Percentiles rank a stretch among this genome's conserved stretches.
Evolutionary conservation across 2,113 vertebrate species (phyloP).

Genomic region (Noturus placidus): DNA sequence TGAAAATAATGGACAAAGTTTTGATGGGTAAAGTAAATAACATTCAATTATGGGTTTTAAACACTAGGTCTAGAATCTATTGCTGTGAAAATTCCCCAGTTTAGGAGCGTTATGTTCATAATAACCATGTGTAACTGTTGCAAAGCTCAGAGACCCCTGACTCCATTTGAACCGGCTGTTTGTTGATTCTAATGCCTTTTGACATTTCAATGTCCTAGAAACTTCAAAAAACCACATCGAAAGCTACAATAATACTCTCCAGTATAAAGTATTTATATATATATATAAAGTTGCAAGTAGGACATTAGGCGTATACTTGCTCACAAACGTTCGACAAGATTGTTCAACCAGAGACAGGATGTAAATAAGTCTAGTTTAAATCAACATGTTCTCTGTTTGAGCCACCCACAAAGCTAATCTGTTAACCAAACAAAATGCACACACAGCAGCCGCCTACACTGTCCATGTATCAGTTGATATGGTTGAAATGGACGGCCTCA

Average conservation of each 20-base stretch:
- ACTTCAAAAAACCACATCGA: neutral
- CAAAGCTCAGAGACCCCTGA: neutral
- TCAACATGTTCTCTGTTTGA: slow-evolving; percentile 25
- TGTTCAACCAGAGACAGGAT: slow-evolving; percentile 33
- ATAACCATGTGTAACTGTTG: neutral
- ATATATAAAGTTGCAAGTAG: neutral
- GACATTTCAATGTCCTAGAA: neutral
- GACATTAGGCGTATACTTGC: neutral
- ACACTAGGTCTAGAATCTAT: neutral
- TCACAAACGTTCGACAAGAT: slow-evolving; percentile 25
- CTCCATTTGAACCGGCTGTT: neutral
- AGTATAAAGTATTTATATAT: too few species aligned
- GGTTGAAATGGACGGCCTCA: slow-evolving; percentile 36
- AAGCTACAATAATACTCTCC: neutral
- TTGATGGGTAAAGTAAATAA: neutral
- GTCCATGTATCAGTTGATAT: slow-evolving; percentile 32
- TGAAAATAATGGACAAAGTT: neutral
- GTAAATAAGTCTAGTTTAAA: slow-evolving; percentile 28
- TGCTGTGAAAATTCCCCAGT: neutral
- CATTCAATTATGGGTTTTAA: neutral
- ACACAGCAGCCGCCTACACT: slow-evolving; percentile 32
- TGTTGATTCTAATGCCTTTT: neutral
- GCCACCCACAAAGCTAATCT: slow-evolving; percentile 38
- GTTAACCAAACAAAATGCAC: slow-evolving; percentile 51
- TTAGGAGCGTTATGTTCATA: neutral